Evolutionary conservation across 2,113 vertebrate species (phyloP).

Genomic region (Hipposideros armiger): DNA sequence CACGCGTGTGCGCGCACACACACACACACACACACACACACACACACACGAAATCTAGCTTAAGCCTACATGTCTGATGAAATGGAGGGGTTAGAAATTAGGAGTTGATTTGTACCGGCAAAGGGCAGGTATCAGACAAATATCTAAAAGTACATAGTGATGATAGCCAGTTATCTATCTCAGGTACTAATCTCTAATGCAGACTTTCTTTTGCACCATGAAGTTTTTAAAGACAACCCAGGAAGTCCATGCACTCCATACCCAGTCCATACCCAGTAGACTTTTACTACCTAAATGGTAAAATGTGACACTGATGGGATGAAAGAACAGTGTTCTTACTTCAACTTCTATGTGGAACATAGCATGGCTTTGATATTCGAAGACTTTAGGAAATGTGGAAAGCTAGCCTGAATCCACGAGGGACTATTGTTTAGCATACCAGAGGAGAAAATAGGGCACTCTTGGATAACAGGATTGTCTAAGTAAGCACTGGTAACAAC

Average conservation of each 20-base stretch:
- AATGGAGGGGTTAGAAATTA: neutral
- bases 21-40: too few species aligned
- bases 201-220: neutral
- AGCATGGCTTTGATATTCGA: neutral
- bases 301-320: neutral
- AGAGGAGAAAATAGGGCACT: neutral
- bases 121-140: neutral
- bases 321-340: neutral
- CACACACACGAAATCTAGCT: neutral
- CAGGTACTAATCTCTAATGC: neutral
- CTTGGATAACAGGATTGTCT: neutral
- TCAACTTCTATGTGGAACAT: neutral
- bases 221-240: neutral
- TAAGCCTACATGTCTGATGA: neutral
- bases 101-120: neutral
- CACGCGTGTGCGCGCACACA: neutral
- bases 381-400: neutral
- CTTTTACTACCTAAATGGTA: neutral
- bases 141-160: neutral
- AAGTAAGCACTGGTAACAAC: neutral
- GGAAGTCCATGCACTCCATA: neutral
- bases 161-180: neutral
- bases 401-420: neutral
- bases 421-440: neutral
- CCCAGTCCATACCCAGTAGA: neutral